phyloP scores from a whole-genome alignment of 2,888 invertebrate genomes.

The Alsophila aescularia region DNA sequence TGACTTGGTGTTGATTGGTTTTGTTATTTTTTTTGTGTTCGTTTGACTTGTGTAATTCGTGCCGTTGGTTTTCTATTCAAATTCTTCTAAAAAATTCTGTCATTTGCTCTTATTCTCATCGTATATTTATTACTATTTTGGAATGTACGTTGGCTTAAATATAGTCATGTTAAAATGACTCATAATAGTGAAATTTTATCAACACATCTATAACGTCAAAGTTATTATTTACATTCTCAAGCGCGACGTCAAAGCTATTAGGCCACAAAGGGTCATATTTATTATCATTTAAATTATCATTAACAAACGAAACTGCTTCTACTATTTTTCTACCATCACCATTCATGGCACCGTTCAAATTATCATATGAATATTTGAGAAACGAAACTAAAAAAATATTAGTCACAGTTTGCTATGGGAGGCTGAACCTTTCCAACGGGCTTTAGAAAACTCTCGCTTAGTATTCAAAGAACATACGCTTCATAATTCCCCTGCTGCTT shows the following conservation, averaged over 20 bases:
- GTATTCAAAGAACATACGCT: constrained; percentile 79
- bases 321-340: constrained; percentile 17
- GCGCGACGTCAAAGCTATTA: background rate
- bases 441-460: constrained; percentile 70
- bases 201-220: background rate
- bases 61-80: no score
- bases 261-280: constrained; percentile 12
- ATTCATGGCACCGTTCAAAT: constrained; percentile 38
- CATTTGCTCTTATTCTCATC: no score
- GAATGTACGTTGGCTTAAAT: no score
- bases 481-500: constrained; percentile 80
- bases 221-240: background rate
- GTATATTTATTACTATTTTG: no score
- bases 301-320: constrained; percentile 28
- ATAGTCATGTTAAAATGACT: background rate
- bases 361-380: constrained; percentile 62
- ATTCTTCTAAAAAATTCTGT: no score
- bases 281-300: constrained; percentile 29
- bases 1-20: constrained; percentile 11
- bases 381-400: constrained; percentile 52
- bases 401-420: constrained; percentile 50
- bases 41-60: background rate
- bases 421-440: constrained; percentile 39
- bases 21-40: background rate
- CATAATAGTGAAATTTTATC: background rate